These are phyloP conservation scores for Apeira syringaria DNA, from an alignment of 2,888 invertebrate genomes.

Conservation along the genomic window DNA sequence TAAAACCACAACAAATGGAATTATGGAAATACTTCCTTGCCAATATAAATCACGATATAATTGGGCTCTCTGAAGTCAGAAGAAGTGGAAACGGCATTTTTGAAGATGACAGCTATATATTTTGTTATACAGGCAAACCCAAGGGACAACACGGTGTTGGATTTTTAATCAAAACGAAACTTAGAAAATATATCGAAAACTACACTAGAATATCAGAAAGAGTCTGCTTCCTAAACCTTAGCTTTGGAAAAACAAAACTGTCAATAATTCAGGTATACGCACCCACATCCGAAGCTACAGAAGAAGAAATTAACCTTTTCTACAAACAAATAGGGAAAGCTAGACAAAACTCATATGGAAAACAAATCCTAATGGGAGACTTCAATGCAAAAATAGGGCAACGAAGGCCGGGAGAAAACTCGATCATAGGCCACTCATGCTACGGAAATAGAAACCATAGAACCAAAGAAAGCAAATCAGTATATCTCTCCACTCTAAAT, in stretches of 20 bases:
- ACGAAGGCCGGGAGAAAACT: conserved; percentile 1
- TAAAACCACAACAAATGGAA: not conserved
- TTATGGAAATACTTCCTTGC: not conserved
- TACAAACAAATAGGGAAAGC: conserved; percentile 5
- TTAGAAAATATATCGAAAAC: not conserved
- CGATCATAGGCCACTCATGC: conserved; percentile 6
- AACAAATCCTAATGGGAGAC: conserved; percentile 14
- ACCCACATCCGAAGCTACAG: conserved; percentile 8
- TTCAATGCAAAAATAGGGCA: conserved; percentile 19
- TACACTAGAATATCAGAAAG: conserved; percentile 18
- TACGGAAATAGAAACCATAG: conserved; percentile 18
- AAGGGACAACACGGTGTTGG: not conserved
- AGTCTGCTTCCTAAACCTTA: conserved; percentile 10
- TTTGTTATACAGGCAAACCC: not conserved
- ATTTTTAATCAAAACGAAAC: not conserved
- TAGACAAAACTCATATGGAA: not conserved
- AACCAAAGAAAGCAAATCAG: not conserved
- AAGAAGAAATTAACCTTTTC: conserved; percentile 13
- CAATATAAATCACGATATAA: not conserved
- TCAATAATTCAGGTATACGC: conserved; percentile 20
- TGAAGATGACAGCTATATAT: not conserved
- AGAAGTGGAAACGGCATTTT: not conserved
- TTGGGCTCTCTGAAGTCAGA: not conserved
- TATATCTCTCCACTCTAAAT: too few species aligned
- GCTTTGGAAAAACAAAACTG: not conserved